Base-by-base conservation (phyloP, 2,797 vertebrate species). In the Onychomys arenicola region DNA sequence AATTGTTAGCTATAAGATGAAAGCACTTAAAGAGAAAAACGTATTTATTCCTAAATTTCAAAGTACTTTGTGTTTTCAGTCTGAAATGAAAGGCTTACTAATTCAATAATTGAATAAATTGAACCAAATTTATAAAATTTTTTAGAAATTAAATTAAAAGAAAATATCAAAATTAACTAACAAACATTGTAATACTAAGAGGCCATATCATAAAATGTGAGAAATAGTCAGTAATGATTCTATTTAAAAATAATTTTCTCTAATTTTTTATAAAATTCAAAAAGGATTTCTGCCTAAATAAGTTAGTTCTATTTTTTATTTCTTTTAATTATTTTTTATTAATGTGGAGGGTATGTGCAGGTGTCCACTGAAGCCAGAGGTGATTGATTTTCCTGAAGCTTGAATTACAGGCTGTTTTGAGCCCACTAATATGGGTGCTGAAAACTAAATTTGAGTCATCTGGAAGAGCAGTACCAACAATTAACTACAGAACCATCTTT, bases 91-190 rank as follows among this genome's bases (percentile, higher is more conserved):
- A 96, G 4, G 75, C 25, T 25, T 90, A 80, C 67, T 78, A 69
- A 81, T 86, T 76, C 46, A 94, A 9, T 89, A 32, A 90, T 34
- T 84, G 11, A 13, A 6, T 88, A 1, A 83, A 76, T 71, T 77
- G 76, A 95, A 7, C 12, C 32, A 87, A 86, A 77, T 5, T 34
- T 67, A 49, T 92, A n/a, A 75, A 71, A 85, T 49, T 65, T 86
- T 89, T 65, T 88, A 17, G 55, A n/a, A n/a, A n/a, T n/a, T n/a
- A 83, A 88, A 88, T 71, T 13, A 83, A 95, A 84, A 94, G 34
- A 25, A 75, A 77, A 63, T n/a, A 55, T 29, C 29, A 78, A 86
- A 88, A 73, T 82, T 71, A 43, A 71, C 4, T 73, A 78, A 21
- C 11, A 75, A 49, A 57, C 2, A 49, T 90, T 83, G 77, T 90